Evolutionary conservation across 2,888 invertebrate genomes (phyloP).

Genomic region (Alentia gelatinosa): DNA sequence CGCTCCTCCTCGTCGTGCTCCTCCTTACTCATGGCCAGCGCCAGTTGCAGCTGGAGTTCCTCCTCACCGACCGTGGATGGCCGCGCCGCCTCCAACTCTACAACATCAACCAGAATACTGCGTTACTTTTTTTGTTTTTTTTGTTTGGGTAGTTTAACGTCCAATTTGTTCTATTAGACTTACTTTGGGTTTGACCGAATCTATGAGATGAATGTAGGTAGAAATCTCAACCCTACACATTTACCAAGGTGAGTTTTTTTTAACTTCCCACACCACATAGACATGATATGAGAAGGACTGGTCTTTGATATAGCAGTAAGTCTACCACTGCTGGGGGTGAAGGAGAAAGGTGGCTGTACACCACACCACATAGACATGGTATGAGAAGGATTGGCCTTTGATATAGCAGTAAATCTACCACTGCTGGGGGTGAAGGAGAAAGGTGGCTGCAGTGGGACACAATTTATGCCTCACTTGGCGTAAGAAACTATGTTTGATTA

Average conservation of each 20-base stretch:
- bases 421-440: no score
- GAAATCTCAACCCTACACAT: background rate
- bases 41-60: constrained; percentile 97
- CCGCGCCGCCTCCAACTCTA: constrained; percentile 88
- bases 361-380: no score
- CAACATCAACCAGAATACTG: background rate
- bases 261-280: background rate
- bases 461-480: no score
- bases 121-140: background rate
- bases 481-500: no score
- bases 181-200: background rate
- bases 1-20: constrained; percentile 98
- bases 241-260: background rate
- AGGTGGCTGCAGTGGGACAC: no score
- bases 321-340: no score
- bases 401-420: no score
- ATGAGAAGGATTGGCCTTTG: no score
- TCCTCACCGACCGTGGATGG: constrained; percentile 98
- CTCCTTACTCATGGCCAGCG: constrained; percentile 98
- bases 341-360: no score
- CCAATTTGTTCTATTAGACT: no score
- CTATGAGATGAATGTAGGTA: background rate
- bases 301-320: no score
- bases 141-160: background rate
- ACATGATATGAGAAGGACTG: no score